Base-by-base conservation (phyloP, 2,888 invertebrate species). In the Brenthis hecate region DNA sequence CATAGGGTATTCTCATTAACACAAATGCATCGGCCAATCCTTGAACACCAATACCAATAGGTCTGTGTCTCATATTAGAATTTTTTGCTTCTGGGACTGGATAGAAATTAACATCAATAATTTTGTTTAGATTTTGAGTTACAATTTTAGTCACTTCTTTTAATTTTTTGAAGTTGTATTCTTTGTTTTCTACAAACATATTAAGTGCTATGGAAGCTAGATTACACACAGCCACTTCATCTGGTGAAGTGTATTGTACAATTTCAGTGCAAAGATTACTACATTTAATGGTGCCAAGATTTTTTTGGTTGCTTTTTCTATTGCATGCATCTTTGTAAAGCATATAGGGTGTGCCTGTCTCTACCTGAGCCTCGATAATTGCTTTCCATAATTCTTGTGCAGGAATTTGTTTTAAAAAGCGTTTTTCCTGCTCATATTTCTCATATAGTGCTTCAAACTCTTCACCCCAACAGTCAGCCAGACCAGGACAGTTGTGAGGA, bases 341-440 rank as follows among this genome's bases (percentile, higher is more conserved):
- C 98, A 99, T 99, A 85, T 98, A 99, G 0, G 99, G 99, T 5
- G 98, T 98, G 14, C 99, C 99, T 1, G 99, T 99, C 94, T 99
- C 99, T 3, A 98, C 97, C 91, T 99, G 99, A 0, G 99, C 95
- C 82, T 98, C 97, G 72, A 99, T 96, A 72, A 99, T 97, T 54
- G 98, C 97, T 81, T 96, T 96, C 99, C 99, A 99, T 54, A 99
- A 86, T 70, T 96, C 92, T 85, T 98, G 97, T 0, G 99, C 99
- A 72, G 94, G 94, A 0, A 97, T 93, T 80, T 94, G 94, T 74
- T 94, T 95, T 36, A 94, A 91, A 79, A 92, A 97, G 47, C 94
- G 91, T 0, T 96, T 96, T 82, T 96, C 96, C n/a, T 92, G 85
- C 89, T 99, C 99, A 85, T 99, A 99, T 79, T 95, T 94, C 63